Base-by-base conservation (phyloP, 2,113 vertebrate genomes). In the Neopipo cinnamomea region DNA sequence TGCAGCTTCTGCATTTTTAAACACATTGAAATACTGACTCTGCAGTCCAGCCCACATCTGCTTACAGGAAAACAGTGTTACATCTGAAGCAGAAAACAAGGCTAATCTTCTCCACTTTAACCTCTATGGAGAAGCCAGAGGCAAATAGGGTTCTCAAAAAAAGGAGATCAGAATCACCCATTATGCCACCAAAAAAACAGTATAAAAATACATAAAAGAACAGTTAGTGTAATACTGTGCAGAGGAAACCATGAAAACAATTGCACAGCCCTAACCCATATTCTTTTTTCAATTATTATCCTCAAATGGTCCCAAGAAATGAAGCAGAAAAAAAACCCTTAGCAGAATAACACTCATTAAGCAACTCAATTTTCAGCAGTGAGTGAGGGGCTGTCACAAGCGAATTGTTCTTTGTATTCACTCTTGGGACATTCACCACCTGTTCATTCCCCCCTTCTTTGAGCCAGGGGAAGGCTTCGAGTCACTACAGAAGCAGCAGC, bases 281-380 rank as follows among this genome's bases (percentile, higher is more conserved):
- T 84, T 85, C 53, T 91, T 95, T 92, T 79, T 56, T 81, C 77
- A 95, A 76, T 59, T 39, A 91, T 75, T 49, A 93, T 42, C 74
- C 82, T 85, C 83, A 82, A 94, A 93, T 20, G 47, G 80, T 85
- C 71, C 56, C 33, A 66, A 91, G 68, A 96, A 97, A 94, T 63
- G 77, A 97, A 93, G 91, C 83, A 85, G 85, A 89, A 94, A 95
- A 80, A 80, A 97, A 81, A 14, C 25, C 53, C 84, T 91, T 72
- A 66, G 68, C 9, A n/a, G 18, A 88, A 95, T 35, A 93, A 67
- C 77, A 22, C 84, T 95, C 87, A 88, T 91, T 89, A 95, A 92
- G 47, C 91, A 84, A 63, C 80, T 89, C 80, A 56, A 93, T 89
- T 94, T 94, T 68, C 88, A 94, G 28, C 12, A 85, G 42, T 4